These are phyloP conservation scores for Oostethus manadensis DNA, from an alignment of 2,113 vertebrate genomes.

Conservation along the genomic window DNA sequence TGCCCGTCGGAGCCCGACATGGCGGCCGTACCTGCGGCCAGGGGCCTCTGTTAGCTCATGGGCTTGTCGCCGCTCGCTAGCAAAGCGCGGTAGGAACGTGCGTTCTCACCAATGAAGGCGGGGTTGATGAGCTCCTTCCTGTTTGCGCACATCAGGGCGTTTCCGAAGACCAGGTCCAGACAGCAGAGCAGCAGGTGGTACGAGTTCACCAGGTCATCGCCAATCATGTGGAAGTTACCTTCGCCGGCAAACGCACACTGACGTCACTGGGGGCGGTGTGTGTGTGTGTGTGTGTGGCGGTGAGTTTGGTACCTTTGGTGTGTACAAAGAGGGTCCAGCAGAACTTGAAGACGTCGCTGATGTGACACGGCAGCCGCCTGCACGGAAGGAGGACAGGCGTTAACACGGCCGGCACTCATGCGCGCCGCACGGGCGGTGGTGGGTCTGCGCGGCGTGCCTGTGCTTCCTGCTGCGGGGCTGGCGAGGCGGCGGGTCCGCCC, in stretches of 20 bases:
- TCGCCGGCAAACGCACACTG: conserved; percentile 9
- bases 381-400: background rate
- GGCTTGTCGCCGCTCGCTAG: background rate
- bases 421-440: too few relatives aligned
- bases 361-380: conserved; percentile 82
- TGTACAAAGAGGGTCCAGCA: conserved; percentile 98
- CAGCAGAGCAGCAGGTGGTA: conserved; percentile 98
- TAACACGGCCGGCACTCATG: background rate
- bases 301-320: conserved; percentile 82
- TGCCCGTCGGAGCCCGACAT: conserved; percentile 41
- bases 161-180: conserved; percentile 91
- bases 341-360: conserved; percentile 93
- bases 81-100: background rate
- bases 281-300: too few relatives aligned
- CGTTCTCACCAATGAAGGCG: conserved; percentile 80
- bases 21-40: conserved; percentile 44
- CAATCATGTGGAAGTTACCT: conserved; percentile 98
- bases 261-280: too few relatives aligned
- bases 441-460: conserved; percentile 61
- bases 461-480: conserved; percentile 89
- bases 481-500: conserved; percentile 73
- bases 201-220: conserved; percentile 97
- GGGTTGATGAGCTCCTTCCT: conserved; percentile 88
- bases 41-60: conserved; percentile 72
- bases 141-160: conserved; percentile 84